phyloP scores from a whole-genome alignment of 2,888 invertebrate species.

The Chironomus tentans region DNA sequence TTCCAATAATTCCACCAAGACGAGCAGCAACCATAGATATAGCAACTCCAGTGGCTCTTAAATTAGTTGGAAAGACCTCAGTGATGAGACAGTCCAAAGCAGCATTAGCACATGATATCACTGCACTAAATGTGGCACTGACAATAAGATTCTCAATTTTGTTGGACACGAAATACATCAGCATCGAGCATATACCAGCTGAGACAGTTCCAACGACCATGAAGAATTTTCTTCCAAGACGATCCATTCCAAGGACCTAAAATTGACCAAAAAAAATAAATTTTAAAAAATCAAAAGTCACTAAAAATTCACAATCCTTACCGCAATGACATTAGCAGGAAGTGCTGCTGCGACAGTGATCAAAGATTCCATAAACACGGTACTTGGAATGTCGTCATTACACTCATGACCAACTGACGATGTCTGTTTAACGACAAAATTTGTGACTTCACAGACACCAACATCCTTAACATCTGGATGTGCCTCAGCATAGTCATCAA shows the following conservation, averaged over 20 bases:
- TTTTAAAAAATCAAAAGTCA: not conserved
- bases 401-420: slow-evolving; percentile 49
- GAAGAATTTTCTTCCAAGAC: slow-evolving; percentile 63
- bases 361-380: slow-evolving; percentile 76
- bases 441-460: slow-evolving; percentile 66
- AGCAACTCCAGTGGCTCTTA: slow-evolving; percentile 85
- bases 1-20: slow-evolving; percentile 70
- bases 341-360: slow-evolving; percentile 79
- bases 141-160: slow-evolving; percentile 74
- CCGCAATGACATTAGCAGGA: slow-evolving; percentile 76
- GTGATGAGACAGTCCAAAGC: slow-evolving; percentile 86
- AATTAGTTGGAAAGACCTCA: slow-evolving; percentile 85
- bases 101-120: slow-evolving; percentile 81
- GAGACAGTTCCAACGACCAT: slow-evolving; percentile 78
- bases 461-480: slow-evolving; percentile 50
- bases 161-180: slow-evolving; percentile 76
- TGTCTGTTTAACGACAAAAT: slow-evolving; percentile 62
- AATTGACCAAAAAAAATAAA: not conserved
- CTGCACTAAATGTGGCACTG: slow-evolving; percentile 76
- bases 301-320: slow-evolving; percentile 32
- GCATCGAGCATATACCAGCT: slow-evolving; percentile 72
- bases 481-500: slow-evolving; percentile 65
- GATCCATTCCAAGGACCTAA: slow-evolving; percentile 63
- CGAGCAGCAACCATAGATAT: slow-evolving; percentile 84
- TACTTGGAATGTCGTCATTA: slow-evolving; percentile 61